phyloP scores from a whole-genome alignment of 1,140 invertebrate genomes.

The Habropoda laboriosa region DNA sequence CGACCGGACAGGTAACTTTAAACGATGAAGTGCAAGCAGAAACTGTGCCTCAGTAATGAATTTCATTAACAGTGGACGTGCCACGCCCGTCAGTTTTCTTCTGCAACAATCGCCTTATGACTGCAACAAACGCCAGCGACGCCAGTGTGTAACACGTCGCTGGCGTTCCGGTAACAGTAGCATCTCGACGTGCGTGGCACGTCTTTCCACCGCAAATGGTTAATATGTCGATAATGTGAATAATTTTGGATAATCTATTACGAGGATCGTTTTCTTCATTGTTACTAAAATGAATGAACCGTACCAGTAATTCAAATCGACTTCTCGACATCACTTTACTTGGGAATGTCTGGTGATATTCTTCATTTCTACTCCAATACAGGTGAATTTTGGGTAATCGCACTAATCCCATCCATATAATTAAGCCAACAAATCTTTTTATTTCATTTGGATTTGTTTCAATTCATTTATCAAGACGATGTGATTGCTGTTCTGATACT shows the following conservation, averaged over 20 bases:
- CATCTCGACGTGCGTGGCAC: no score
- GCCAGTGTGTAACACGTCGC: no score
- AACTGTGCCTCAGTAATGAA: no score
- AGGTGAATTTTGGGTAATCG: constrained; percentile 63
- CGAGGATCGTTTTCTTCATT: constrained; percentile 33
- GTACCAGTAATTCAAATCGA: constrained; percentile 23
- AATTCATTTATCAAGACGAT: constrained; percentile 27
- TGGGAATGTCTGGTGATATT: constrained; percentile 39
- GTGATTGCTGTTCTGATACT: constrained; percentile 14
- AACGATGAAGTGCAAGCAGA: no score
- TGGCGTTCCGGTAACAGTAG: no score
- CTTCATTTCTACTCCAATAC: constrained; percentile 56
- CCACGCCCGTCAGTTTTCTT: no score
- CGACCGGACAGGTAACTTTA: no score
- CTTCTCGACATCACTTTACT: constrained; percentile 12
- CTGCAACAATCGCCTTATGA: no score
- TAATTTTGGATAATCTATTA: constrained; percentile 58
- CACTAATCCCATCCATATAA: constrained; percentile 62
- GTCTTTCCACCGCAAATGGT: no score
- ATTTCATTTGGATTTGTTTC: constrained; percentile 61
- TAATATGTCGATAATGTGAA: no score
- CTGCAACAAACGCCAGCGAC: no score
- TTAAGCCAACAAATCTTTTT: constrained; percentile 57
- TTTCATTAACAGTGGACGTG: no score
- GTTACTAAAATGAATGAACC: constrained; percentile 15